These are phyloP conservation scores for Oegoconia quadripuncta DNA, from an alignment of 2,888 invertebrate genomes.

Conservation along the genomic window DNA sequence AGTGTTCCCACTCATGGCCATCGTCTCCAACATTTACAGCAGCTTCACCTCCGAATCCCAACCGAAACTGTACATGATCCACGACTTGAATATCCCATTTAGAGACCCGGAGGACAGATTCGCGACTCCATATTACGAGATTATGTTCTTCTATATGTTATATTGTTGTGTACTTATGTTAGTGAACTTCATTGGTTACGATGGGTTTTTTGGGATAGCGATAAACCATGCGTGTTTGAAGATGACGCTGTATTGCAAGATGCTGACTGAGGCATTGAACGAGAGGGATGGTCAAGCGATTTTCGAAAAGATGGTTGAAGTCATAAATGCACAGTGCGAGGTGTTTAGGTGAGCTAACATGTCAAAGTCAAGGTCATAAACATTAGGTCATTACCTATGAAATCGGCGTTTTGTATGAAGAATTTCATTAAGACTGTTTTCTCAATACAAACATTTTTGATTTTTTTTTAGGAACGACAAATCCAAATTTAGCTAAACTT, in stretches of 20 bases:
- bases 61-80: conserved; percentile 36
- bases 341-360: background rate
- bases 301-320: conserved; percentile 24
- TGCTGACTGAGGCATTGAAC: conserved; percentile 39
- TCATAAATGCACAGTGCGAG: conserved; percentile 46
- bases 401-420: no score
- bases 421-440: no score
- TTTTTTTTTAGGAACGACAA: no score
- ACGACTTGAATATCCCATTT: conserved; percentile 42
- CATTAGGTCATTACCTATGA: no score
- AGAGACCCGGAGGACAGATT: conserved; percentile 32
- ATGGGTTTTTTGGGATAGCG: conserved; percentile 47
- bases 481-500: no score
- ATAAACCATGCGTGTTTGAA: conserved; percentile 56
- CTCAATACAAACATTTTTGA: no score
- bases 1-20: conserved; percentile 40
- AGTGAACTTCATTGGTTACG: conserved; percentile 45
- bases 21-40: conserved; percentile 30
- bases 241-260: conserved; percentile 42
- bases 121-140: conserved; percentile 44
- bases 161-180: conserved; percentile 32
- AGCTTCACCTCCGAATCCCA: conserved; percentile 27
- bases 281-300: conserved; percentile 4
- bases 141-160: conserved; percentile 36
- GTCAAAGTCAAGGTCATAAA: no score